Percentiles rank a stretch among this genome's conserved stretches.
These are phyloP conservation scores for Mirza zaza DNA, from an alignment of 2,113 vertebrate genomes.

Conservation along the genomic window DNA sequence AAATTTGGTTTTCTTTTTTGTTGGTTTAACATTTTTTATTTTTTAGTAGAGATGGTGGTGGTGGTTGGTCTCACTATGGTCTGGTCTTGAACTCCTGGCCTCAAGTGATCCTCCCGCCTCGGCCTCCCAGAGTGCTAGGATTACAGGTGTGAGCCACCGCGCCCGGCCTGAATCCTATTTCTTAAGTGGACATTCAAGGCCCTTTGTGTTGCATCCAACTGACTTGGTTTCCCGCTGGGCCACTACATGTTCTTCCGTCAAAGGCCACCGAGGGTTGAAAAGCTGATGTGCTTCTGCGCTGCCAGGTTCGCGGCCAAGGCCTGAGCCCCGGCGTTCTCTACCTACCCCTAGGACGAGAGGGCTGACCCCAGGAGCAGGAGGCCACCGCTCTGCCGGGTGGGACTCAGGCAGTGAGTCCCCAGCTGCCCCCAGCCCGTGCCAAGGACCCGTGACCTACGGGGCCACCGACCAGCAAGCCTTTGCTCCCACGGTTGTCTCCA, in stretches of 20 bases:
- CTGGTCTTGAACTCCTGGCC: too few relatives aligned
- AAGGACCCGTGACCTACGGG: neutral
- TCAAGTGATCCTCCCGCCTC: too few relatives aligned
- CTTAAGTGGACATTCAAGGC: neutral
- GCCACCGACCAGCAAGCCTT: neutral
- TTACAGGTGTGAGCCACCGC: too few relatives aligned
- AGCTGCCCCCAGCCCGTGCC: neutral
- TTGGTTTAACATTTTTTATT: too few relatives aligned
- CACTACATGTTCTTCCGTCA: neutral
- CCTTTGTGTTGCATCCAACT: neutral
- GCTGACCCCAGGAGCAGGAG: neutral
- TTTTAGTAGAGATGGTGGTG: too few relatives aligned
- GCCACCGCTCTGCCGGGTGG: too few relatives aligned
- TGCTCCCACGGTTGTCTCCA: neutral
- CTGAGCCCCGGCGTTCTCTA: neutral
- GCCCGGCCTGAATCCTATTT: too few relatives aligned
- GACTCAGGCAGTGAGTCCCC: neutral
- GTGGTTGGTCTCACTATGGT: too few relatives aligned
- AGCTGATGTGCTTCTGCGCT: too few relatives aligned
- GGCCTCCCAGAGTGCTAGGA: too few relatives aligned
- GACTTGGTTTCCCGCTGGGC: neutral
- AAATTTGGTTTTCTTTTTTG: too few relatives aligned
- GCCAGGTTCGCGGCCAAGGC: neutral
- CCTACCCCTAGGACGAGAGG: neutral
- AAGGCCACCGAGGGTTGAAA: neutral